A percentile compares a stretch with the other conserved stretches of the same genome.
Evolutionary conservation across 1,140 invertebrate genomes (phyloP).

Genomic region (Callitettix versicolor): DNA sequence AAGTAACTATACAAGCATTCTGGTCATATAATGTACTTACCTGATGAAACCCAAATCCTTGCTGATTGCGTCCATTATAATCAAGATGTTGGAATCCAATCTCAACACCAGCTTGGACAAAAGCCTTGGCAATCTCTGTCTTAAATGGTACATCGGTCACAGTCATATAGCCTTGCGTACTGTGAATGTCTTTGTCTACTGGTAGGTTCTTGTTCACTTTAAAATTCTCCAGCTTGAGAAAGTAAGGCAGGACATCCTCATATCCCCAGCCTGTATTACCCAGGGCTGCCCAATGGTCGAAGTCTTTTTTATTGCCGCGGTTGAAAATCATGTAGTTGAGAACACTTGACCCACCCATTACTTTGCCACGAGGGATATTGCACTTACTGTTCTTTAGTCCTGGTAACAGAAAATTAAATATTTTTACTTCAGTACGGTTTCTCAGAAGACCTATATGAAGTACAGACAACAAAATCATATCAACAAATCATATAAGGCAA

Average conservation of each 20-base stretch:
- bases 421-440: no score
- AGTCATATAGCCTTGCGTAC: conserved; percentile 29
- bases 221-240: conserved; percentile 37
- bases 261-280: conserved; percentile 54
- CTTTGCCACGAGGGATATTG: conserved; percentile 49
- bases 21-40: conserved; percentile 27
- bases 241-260: conserved; percentile 41
- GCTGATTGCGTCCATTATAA: conserved; percentile 40
- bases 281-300: conserved; percentile 50
- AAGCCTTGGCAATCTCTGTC: conserved; percentile 33
- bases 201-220: conserved; percentile 8
- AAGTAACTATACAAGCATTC: no score
- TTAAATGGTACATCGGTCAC: conserved; percentile 30
- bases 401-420: conserved; percentile 12
- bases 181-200: conserved; percentile 25
- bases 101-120: conserved; percentile 37
- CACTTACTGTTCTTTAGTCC: conserved; percentile 33
- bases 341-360: conserved; percentile 55
- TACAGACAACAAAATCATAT: no score
- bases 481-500: no score
- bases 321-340: conserved; percentile 67
- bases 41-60: conserved; percentile 40
- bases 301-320: conserved; percentile 53
- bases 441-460: no score
- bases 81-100: conserved; percentile 41